phyloP scores from a whole-genome alignment of 2,797 vertebrate genomes.

The Syngnathus acus region DNA sequence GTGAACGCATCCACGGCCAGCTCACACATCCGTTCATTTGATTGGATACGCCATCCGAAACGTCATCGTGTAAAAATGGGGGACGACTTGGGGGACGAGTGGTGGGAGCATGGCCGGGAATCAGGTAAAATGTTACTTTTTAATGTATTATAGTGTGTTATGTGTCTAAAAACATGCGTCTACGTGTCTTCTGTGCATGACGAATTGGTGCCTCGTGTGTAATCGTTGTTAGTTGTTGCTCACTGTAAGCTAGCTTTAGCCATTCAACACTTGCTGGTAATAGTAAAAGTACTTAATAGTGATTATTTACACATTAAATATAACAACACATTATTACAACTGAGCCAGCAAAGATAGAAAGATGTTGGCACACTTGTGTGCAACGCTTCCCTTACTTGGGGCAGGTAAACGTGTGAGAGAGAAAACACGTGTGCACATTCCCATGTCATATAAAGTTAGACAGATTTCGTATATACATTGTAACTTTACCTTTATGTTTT shows the following conservation, averaged over 20 bases:
- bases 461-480: not conserved
- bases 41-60: slow-evolving; percentile 14
- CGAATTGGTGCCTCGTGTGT: not conserved
- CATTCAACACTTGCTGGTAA: not conserved
- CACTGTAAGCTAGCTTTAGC: slow-evolving; percentile 34
- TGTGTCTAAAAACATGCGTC: not conserved
- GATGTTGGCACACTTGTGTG: no score
- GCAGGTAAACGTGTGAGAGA: not conserved
- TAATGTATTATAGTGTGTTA: not conserved
- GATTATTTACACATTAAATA: not conserved
- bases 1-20: slow-evolving; percentile 40
- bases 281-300: no score
- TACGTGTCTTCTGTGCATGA: not conserved
- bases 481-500: not conserved
- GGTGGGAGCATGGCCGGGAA: slow-evolving; percentile 58
- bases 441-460: not conserved
- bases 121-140: slow-evolving; percentile 26
- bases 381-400: not conserved
- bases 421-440: not conserved
- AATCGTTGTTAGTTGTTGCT: slow-evolving; percentile 1
- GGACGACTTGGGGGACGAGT: slow-evolving; percentile 68
- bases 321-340: not conserved
- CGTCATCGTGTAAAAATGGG: slow-evolving; percentile 49
- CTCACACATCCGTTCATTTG: slow-evolving; percentile 41
- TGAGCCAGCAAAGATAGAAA: no score